phyloP scores from a whole-genome alignment of 1,140 invertebrate species.

The Acromyrmex echinatior region DNA sequence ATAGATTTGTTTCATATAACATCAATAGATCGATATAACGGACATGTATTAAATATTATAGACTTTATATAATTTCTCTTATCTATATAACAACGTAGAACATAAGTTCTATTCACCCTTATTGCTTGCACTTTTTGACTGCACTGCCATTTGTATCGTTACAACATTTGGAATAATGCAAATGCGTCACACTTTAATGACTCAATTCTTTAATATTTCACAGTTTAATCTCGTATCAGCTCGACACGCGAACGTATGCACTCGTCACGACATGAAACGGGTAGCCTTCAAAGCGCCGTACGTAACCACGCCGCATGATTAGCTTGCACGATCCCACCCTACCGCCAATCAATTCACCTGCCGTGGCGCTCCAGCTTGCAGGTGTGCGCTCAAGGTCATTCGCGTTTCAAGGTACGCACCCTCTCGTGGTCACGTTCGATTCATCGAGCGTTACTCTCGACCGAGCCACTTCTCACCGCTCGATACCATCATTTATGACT shows the following conservation, averaged over 20 bases:
- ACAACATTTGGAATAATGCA: neutral
- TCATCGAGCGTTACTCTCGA: neutral
- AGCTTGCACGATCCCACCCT: conserved; percentile 30
- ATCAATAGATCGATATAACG: conserved; percentile 20
- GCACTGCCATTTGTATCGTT: neutral
- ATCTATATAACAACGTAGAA: neutral
- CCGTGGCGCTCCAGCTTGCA: conserved; percentile 37
- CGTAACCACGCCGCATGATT: conserved; percentile 44
- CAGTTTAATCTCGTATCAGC: conserved; percentile 14
- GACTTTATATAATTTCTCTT: neutral
- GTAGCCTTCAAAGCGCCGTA: conserved; percentile 35
- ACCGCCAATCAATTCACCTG: conserved; percentile 56
- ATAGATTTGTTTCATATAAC: neutral
- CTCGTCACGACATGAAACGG: conserved; percentile 10
- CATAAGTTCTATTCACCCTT: neutral
- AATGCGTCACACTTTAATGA: neutral
- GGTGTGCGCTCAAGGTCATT: conserved; percentile 58
- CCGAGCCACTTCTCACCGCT: neutral
- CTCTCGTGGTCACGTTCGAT: conserved; percentile 38
- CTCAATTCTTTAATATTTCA: neutral
- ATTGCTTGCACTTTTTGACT: conserved; percentile 5
- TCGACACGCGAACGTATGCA: neutral
- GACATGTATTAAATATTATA: conserved; percentile 12
- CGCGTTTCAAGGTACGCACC: conserved; percentile 68
- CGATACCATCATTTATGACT: neutral